Percentiles rank a stretch among this genome's conserved stretches.
phyloP scores from a whole-genome alignment of 2,113 vertebrate species.

The Rhynchomys soricoides region DNA sequence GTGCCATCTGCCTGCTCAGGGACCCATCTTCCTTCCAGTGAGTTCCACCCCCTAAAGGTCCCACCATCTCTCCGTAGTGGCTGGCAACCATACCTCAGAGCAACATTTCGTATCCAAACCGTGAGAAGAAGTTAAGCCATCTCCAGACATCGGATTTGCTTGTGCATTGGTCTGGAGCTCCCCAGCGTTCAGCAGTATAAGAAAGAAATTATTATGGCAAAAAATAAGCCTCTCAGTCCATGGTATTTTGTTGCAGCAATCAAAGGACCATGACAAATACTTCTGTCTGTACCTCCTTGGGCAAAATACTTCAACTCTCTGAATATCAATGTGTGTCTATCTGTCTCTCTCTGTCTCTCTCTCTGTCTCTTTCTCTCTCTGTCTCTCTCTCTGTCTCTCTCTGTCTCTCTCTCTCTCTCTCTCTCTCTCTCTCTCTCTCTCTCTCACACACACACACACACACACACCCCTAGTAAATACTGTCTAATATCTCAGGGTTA shows the following conservation, averaged over 20 bases:
- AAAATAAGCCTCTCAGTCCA: neutral
- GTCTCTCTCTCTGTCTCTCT: neutral
- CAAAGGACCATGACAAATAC: neutral
- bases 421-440: too few species aligned
- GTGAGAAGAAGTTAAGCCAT: neutral
- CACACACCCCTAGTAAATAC: neutral
- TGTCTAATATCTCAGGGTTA: neutral
- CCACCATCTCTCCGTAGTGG: neutral
- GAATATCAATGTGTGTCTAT: neutral
- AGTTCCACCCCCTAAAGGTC: neutral
- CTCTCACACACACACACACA: neutral
- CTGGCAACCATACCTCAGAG: too few species aligned
- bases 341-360: too few species aligned
- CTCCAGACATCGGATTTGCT: neutral
- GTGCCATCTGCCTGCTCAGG: neutral
- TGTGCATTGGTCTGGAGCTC: neutral
- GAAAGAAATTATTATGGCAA: neutral
- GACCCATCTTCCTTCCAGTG: neutral
- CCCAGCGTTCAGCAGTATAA: neutral
- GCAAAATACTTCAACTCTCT: conserved; percentile 9
- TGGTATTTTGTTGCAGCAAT: neutral
- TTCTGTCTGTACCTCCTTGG: neutral
- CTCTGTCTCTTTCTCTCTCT: neutral
- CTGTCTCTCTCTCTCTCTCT: neutral
- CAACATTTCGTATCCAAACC: neutral